Evolutionary conservation across 37 sponge, comb jelly and placozoan species (phyloP).

Genomic region (Haliclona indistincta): DNA sequence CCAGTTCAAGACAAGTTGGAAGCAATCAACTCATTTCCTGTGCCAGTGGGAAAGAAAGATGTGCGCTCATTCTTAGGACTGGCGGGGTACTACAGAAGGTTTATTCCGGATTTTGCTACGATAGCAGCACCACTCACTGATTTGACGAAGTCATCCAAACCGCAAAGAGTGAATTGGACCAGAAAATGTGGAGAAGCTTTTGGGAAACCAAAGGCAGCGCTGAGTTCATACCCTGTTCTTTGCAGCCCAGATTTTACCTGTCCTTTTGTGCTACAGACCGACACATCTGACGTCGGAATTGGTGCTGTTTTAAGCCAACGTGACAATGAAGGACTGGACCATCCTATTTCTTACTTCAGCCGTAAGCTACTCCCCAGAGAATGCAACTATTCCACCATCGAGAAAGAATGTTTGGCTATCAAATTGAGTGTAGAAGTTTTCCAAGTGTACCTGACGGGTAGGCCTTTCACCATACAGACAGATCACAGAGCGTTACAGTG

Average conservation of each 20-base stretch:
- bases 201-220: not conserved
- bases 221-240: conserved; percentile 39
- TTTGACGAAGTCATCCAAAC: conserved; percentile 56
- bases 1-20: conserved; percentile 41
- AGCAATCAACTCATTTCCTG: conserved; percentile 37
- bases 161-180: conserved; percentile 33
- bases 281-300: conserved; percentile 38
- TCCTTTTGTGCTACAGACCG: conserved; percentile 51
- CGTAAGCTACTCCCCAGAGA: conserved; percentile 39
- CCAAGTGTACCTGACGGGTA: conserved; percentile 38
- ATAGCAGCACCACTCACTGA: conserved; percentile 47
- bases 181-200: conserved; percentile 39
- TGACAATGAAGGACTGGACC: conserved; percentile 23
- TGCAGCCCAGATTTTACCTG: conserved; percentile 29
- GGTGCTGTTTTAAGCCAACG: conserved; percentile 61
- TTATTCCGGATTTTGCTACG: conserved; percentile 47
- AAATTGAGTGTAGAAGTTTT: conserved; percentile 9
- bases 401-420: conserved; percentile 59
- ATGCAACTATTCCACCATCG: conserved; percentile 37
- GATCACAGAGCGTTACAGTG: conserved; percentile 45
- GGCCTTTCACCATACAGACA: conserved; percentile 36
- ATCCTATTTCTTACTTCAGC: conserved; percentile 48
- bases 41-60: conserved; percentile 45
- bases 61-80: conserved; percentile 66
- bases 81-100: conserved; percentile 61